Evolutionary conservation across 2,113 vertebrate species (phyloP).

Genomic region (Zingel zingel): DNA sequence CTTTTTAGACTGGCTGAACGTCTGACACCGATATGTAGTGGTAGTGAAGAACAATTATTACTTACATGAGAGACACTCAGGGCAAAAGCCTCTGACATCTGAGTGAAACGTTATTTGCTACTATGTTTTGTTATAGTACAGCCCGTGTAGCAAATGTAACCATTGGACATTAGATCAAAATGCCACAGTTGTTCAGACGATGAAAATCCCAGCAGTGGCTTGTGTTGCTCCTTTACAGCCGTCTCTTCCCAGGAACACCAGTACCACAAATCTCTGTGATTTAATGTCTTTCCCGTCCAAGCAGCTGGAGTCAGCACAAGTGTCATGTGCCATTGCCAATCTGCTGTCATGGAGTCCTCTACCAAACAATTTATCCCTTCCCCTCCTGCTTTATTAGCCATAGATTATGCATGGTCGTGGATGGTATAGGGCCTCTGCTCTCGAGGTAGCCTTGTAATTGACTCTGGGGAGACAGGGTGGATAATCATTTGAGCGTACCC

Average conservation of each 20-base stretch:
- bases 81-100: slow-evolving; percentile 69
- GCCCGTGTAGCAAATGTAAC: background rate
- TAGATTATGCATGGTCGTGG: slow-evolving; percentile 76
- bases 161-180: slow-evolving; percentile 15
- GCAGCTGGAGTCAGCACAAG: slow-evolving; percentile 83
- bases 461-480: slow-evolving; percentile 64
- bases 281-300: slow-evolving; percentile 69
- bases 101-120: slow-evolving; percentile 43
- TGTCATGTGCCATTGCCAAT: slow-evolving; percentile 77
- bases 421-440: slow-evolving; percentile 69
- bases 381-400: slow-evolving; percentile 79
- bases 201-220: slow-evolving; percentile 35
- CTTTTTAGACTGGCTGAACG: slow-evolving; percentile 84
- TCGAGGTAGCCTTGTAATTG: slow-evolving; percentile 77
- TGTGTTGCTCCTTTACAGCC: slow-evolving; percentile 51
- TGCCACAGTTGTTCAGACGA: slow-evolving; percentile 19
- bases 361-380: slow-evolving; percentile 76
- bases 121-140: slow-evolving; percentile 20
- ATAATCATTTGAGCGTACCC: slow-evolving; percentile 72
- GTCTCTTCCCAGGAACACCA: slow-evolving; percentile 73
- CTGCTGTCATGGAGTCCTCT: slow-evolving; percentile 74
- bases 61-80: slow-evolving; percentile 70
- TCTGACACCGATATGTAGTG: slow-evolving; percentile 81
- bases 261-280: slow-evolving; percentile 82
- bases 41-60: slow-evolving; percentile 77